A percentile compares a stretch with the other conserved stretches of the same genome.
These are phyloP conservation scores for Pseudoips prasinana DNA, from an alignment of 2,888 invertebrate species.

Conservation along the genomic window DNA sequence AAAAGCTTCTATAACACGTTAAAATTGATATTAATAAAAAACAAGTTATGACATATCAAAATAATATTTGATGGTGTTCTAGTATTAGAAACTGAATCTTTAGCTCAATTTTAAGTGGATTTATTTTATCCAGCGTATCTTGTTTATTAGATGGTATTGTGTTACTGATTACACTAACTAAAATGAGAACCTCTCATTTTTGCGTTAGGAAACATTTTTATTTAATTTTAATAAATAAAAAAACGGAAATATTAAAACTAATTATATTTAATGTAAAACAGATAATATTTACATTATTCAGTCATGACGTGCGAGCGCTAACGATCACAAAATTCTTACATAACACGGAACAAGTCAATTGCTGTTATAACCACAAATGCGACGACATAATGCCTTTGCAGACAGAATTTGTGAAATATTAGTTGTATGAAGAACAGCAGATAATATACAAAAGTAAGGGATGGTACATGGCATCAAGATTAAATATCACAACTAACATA, in stretches of 20 bases:
- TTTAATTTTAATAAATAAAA: no score
- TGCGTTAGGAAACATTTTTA: no score
- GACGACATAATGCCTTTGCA: conserved; percentile 19
- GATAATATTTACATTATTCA: conserved; percentile 77
- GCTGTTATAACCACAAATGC: conserved; percentile 26
- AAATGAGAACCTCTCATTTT: no score
- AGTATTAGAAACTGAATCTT: no score
- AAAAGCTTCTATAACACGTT: no score
- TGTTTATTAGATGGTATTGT: no score
- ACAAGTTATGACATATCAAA: no score
- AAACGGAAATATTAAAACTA: conserved; percentile 50
- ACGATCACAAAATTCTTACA: conserved; percentile 43
- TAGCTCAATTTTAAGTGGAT: no score
- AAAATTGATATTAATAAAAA: no score
- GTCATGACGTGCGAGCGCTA: conserved; percentile 60
- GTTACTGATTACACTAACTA: no score
- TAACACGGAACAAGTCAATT: conserved; percentile 25
- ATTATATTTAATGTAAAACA: conserved; percentile 71
- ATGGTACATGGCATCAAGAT: conserved; percentile 68
- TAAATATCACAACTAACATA: conserved; percentile 62
- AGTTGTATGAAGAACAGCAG: conserved; percentile 32
- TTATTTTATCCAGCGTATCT: no score
- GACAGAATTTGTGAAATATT: conserved; percentile 23
- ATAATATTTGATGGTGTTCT: no score
- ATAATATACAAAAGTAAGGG: conserved; percentile 23